Percentiles rank a stretch among this genome's conserved stretches.
Conservation (phyloP, 2,888 invertebrate species). For the Plagodis pulveraria region DNA sequence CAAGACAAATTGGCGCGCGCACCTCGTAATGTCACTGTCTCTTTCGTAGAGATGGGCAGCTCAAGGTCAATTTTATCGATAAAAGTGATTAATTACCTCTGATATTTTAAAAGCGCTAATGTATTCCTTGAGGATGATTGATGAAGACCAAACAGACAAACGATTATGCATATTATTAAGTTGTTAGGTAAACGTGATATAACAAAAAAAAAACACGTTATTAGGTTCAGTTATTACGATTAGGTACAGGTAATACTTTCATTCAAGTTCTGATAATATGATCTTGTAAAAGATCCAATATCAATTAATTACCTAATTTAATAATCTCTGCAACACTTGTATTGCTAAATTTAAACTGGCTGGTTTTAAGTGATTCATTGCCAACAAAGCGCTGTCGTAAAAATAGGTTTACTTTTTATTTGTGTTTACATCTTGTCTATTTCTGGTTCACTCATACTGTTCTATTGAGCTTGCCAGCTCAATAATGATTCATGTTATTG, state of each 20-base stretch:
- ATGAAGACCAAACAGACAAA: background rate
- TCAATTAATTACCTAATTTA: too few relatives aligned
- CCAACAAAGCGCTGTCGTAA: slow-evolving; percentile 1
- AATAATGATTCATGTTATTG: slow-evolving; percentile 1
- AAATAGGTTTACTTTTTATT: slow-evolving; percentile 6
- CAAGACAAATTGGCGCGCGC: slow-evolving; percentile 21
- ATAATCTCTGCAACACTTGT: background rate
- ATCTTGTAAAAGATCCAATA: too few relatives aligned
- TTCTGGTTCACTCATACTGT: slow-evolving; percentile 3
- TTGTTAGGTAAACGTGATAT: too few relatives aligned
- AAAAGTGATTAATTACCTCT: slow-evolving; percentile 25
- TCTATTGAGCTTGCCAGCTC: slow-evolving; percentile 1
- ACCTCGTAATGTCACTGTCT: slow-evolving; percentile 42
- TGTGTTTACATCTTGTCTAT: background rate
- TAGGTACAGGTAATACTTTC: too few relatives aligned
- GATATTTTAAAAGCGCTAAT: background rate
- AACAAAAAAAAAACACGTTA: too few relatives aligned
- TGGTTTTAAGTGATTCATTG: slow-evolving; percentile 1
- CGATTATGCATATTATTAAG: too few relatives aligned
- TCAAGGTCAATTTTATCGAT: slow-evolving; percentile 46
- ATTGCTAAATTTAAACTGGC: background rate
- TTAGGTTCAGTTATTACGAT: too few relatives aligned
- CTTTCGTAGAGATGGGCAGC: slow-evolving; percentile 40
- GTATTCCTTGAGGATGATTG: slow-evolving; percentile 6
- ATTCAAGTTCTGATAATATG: too few relatives aligned